Evolutionary conservation across 2,113 vertebrate species (phyloP), one percentile per base, ranked within the genome.

Genomic region (Petrocephalus microphthalmus): DNA sequence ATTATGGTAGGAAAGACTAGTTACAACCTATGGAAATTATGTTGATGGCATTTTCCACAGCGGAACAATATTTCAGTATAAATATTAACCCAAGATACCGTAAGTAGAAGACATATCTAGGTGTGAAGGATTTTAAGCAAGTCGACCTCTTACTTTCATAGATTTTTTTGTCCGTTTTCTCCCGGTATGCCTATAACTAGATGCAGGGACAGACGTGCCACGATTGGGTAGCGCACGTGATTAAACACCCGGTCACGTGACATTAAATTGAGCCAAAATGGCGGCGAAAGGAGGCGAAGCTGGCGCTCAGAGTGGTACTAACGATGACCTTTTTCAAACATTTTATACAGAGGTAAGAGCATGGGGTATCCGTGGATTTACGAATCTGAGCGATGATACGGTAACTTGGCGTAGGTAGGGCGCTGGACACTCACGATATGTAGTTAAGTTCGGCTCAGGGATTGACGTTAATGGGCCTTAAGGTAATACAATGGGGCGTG

Each of bases 271-370:
- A 78, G 89, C 83, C 85, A 95, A 95, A 93, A 96, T 95, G 95
- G 95, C 95, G 94, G 92, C 94, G 83, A 89, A 92, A 89, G 93
- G 93, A 86, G 95, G 94, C 91, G 95, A 95, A 87, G 8, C 92
- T 54, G 93, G 92, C 56, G 49, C 91, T 49, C 91, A 87, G 11
- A 90, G n/a, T 56, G 91, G 91, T 37, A 47, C 42, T 49, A 92
- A 93, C 19, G 96, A 95, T 89, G 95, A 96, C 49, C 94, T 95
- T 88, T 96, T 96, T 91, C 91, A 94, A 81, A 90, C 90, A 37
- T 96, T 95, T 90, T 95, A 95, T 85, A 82, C 95, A 5, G 96
- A 96, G 94, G 96, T 96, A 89, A 57, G 86, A 1, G 2, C 0
- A 60, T 45, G 2, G 33, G 13, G 4, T 7, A 84, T 8, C 7